These are phyloP conservation scores for Tupaia tana DNA, from an alignment of 2,113 vertebrate genomes.

Conservation along the genomic window DNA sequence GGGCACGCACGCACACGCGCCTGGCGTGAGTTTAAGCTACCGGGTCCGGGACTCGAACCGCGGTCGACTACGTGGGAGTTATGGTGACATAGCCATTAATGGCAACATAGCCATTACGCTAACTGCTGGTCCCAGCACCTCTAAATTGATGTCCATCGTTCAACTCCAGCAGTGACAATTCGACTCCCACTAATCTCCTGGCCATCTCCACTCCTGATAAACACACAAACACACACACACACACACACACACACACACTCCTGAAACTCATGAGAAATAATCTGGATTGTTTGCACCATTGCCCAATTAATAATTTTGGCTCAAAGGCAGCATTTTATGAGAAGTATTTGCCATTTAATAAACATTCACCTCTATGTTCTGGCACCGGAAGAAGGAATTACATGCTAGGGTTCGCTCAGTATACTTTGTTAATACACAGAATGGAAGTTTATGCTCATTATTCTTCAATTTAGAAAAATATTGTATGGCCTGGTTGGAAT, in stretches of 20 bases:
- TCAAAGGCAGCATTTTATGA: background rate
- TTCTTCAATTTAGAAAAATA: background rate
- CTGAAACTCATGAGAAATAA: background rate
- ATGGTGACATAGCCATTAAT: no score
- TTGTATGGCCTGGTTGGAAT: background rate
- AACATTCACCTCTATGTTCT: background rate
- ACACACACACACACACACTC: background rate
- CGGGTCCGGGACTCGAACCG: no score
- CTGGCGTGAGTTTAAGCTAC: no score
- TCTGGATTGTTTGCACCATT: background rate
- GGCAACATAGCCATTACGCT: no score
- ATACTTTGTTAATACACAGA: background rate
- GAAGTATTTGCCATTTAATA: background rate
- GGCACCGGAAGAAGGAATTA: background rate
- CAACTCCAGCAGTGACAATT: background rate
- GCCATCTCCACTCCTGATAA: background rate
- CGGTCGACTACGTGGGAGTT: no score
- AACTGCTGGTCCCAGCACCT: background rate
- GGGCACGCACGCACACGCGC: no score
- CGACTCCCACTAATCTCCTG: background rate
- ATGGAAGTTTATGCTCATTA: background rate
- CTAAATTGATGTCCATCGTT: background rate
- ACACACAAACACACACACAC: background rate
- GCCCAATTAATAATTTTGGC: background rate
- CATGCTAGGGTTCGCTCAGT: background rate